Evolutionary conservation across 2,113 vertebrate genomes (phyloP).

Genomic region (Nyctibius bracteatus): DNA sequence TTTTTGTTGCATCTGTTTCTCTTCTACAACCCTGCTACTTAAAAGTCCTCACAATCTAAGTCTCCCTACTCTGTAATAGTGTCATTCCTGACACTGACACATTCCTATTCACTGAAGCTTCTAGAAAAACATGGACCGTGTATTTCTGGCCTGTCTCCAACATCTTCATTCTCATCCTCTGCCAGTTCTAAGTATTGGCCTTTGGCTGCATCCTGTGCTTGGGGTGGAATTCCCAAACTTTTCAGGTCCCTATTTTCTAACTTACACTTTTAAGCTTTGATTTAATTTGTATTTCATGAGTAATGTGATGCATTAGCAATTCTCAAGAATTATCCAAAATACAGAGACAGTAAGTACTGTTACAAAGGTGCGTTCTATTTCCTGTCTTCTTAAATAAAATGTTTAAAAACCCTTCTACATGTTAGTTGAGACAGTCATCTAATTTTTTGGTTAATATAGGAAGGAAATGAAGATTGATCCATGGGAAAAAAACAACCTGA

Average conservation of each 20-base stretch:
- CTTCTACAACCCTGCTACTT: neutral
- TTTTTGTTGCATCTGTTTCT: neutral
- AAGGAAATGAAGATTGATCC: neutral
- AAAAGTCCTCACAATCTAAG: neutral
- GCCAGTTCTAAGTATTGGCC: neutral
- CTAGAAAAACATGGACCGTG: neutral
- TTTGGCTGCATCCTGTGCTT: neutral
- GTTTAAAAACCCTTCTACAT: neutral
- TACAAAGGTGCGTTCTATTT: neutral
- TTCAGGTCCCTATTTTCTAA: neutral
- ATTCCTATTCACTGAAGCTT: neutral
- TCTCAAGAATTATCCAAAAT: neutral
- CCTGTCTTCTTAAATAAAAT: neutral
- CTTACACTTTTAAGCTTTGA: neutral
- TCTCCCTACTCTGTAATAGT: neutral
- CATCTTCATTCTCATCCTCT: neutral
- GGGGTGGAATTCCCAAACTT: neutral
- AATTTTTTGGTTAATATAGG: neutral
- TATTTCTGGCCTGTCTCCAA: neutral
- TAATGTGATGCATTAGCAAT: neutral
- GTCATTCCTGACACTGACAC: neutral
- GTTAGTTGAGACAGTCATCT: neutral
- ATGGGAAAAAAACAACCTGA: fast-evolving
- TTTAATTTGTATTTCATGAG: neutral
- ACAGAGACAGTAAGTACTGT: neutral